Evolutionary conservation across 1,140 invertebrate genomes (phyloP).

Genomic region (fruit fly (Drosophila melanogaster)): Release_6_plus_ISO1_MT NC_004354.4:4047001-4047500

Average conservation of each 20-base stretch:
- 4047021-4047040: constrained; percentile 49
- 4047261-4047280: constrained; percentile 10
- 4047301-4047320: constrained; percentile 60
- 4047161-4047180: constrained; percentile 37
- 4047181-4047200: constrained; percentile 41
- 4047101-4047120: constrained; percentile 72
- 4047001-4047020: constrained; percentile 83
- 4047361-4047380: constrained; percentile 35
- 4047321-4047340: constrained; percentile 79
- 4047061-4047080: not conserved
- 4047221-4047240: not conserved
- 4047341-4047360: constrained; percentile 79
- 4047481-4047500: not conserved
- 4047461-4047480: not conserved
- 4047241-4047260: constrained; percentile 1
- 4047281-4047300: constrained; percentile 60
- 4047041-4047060: not conserved
- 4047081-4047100: constrained; percentile 21
- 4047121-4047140: constrained; percentile 64
- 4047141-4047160: constrained; percentile 61
- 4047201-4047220: constrained; percentile 16
- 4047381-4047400: constrained; percentile 4
- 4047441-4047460: not conserved
- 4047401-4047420: constrained; percentile 6
- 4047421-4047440: constrained; percentile 3